These are phyloP conservation scores for Vulpes vulpes DNA, from an alignment of 2,113 vertebrate genomes.

Conservation along the genomic window DNA sequence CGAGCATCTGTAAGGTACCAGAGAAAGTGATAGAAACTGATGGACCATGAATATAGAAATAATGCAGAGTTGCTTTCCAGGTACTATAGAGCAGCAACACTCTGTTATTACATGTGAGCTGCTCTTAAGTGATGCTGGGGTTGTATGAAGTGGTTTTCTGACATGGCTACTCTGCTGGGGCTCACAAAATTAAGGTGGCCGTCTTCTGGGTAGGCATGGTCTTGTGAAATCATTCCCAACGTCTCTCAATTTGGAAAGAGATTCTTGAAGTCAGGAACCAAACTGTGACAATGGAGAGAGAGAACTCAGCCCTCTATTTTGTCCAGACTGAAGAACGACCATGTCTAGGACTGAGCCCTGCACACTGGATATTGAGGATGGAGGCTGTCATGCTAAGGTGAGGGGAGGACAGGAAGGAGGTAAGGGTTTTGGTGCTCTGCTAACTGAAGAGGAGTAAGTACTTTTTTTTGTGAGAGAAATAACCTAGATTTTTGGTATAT, in stretches of 20 bases:
- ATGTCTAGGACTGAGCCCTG: neutral
- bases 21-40: neutral
- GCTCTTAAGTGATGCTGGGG: neutral
- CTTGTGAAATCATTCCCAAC: neutral
- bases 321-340: neutral
- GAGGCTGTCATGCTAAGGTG: neutral
- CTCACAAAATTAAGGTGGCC: neutral
- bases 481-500: slow-evolving; percentile 13
- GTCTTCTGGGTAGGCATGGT: neutral
- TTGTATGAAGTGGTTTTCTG: neutral
- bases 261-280: neutral
- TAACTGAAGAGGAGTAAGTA: neutral
- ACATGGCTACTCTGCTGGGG: neutral
- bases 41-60: neutral
- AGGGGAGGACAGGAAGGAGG: neutral
- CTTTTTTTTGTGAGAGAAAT: slow-evolving; percentile 19
- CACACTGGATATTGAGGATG: neutral
- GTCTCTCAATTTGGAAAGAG: neutral
- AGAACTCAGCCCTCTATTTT: neutral
- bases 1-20: neutral
- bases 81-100: neutral
- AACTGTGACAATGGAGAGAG: neutral
- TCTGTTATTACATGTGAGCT: neutral
- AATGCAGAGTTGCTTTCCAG: neutral
- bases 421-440: neutral